Evolutionary conservation across 2,797 vertebrate species (phyloP), one percentile per base, ranked within the genome.

Genomic region (Gouania willdenowi): DNA sequence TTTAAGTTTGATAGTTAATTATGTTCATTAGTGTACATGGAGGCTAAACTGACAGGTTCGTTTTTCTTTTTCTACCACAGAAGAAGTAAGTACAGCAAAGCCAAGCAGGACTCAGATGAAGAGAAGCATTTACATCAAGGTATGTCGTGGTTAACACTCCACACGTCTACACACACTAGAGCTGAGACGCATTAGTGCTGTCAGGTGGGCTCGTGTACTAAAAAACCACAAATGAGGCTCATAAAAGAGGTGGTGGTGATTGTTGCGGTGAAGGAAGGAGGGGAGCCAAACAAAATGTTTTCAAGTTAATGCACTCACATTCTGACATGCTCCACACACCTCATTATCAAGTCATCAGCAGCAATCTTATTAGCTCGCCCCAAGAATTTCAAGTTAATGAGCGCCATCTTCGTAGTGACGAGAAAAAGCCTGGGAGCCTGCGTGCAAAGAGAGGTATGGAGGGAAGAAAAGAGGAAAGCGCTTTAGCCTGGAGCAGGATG

Each of bases 51-150:
- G 62, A 83, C 53, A 35, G 9, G 27, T 33, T 31, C 62, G 31
- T 21, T 74, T 26, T 57, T 16, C 59, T 39, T 79, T 77, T 85
- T 19, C 45, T 68, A 66, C 64, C 77, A 98, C 77, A 98, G 96
- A 80, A 92, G 94, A 75, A 96, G 93, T 81, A 98, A 97, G 49
- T 98, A 98, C 90, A 98, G 94, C 79, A 97, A 98, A 57, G 95
- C 95, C 18, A 98, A 98, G 81, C 96, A 98, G 77, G 93, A 97
- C 77, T 92, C 94, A 1, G 94, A 97, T 21, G 96, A 98, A 70
- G 95, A 98, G 73, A 98, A 98, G 31, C 94, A 96, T 75, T 76
- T 95, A 71, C 94, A 97, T 76, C 92, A 95, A 94, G 95, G 96
- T 98, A 91, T 66, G 14, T 23, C 36, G 8, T 3, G 14, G 9